Evolutionary conservation across 1,140 invertebrate species (phyloP).

Genomic region (Drosophila repleta): DNA sequence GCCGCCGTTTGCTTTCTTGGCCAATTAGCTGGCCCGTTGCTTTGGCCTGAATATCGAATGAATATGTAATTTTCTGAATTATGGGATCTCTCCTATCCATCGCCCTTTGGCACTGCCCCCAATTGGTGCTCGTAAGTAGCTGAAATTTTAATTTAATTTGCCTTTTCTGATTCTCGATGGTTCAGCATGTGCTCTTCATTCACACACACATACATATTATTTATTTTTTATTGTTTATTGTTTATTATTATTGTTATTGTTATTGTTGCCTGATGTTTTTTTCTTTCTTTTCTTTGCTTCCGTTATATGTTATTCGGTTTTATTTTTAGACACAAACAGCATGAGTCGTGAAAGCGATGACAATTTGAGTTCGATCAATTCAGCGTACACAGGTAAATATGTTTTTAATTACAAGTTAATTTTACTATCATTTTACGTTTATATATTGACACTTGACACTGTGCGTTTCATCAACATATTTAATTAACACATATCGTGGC

Average conservation of each 20-base stretch:
- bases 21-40: conserved; percentile 63
- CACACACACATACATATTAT: too few relatives aligned
- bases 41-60: conserved; percentile 59
- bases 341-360: conserved; percentile 84
- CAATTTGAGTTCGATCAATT: conserved; percentile 83
- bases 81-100: conserved; percentile 15
- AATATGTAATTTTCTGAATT: conserved; percentile 16
- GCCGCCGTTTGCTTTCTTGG: conserved; percentile 59
- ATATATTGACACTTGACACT: conserved; percentile 31
- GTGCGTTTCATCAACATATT: conserved; percentile 54
- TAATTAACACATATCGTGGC: conserved; percentile 22
- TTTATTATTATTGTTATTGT: conserved; percentile 30
- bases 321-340: conserved; percentile 80
- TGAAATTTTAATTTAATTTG: conserved; percentile 70
- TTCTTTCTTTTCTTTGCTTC: conserved; percentile 44
- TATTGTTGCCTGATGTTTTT: conserved; percentile 38
- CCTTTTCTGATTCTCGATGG: conserved; percentile 13
- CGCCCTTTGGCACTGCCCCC: conserved; percentile 33
- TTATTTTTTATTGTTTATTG: neutral
- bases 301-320: conserved; percentile 55
- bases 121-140: conserved; percentile 57
- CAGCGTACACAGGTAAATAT: conserved; percentile 81
- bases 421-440: conserved; percentile 44
- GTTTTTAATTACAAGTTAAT: conserved; percentile 26
- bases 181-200: conserved; percentile 5